Conservation (phyloP, 2,888 invertebrate genomes). For the Drosophila recens region DNA sequence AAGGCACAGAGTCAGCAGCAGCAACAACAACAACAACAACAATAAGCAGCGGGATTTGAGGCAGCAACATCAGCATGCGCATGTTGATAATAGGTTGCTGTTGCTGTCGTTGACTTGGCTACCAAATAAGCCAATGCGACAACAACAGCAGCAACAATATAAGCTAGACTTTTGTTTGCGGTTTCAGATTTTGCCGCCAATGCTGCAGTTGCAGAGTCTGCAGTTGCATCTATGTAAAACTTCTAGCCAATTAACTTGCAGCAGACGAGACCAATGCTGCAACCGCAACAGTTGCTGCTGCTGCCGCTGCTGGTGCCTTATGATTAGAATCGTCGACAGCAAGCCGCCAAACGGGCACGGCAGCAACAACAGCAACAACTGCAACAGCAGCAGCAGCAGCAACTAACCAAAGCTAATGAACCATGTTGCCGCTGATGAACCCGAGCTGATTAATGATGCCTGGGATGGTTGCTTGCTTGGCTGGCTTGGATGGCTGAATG, state of each 20-base stretch:
- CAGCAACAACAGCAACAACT: slow-evolving; percentile 41
- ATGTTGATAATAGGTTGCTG: slow-evolving; percentile 60
- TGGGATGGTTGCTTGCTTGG: slow-evolving; percentile 20
- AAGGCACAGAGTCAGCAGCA: slow-evolving; percentile 49
- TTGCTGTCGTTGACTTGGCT: slow-evolving; percentile 35
- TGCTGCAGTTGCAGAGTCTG: slow-evolving; percentile 34
- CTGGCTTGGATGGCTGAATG: slow-evolving; percentile 17
- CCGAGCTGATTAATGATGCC: slow-evolving; percentile 78
- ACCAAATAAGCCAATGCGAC: slow-evolving; percentile 68
- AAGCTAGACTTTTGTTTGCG: slow-evolving; percentile 33
- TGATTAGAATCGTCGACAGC: slow-evolving; percentile 78
- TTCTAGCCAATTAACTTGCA: slow-evolving; percentile 77
- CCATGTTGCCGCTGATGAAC: slow-evolving; percentile 81
- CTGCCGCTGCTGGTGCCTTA: slow-evolving; percentile 72
- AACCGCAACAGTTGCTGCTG: slow-evolving; percentile 36
- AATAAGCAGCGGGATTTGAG: slow-evolving; percentile 60
- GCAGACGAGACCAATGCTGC: slow-evolving; percentile 47
- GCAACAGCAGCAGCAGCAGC: slow-evolving; percentile 50
- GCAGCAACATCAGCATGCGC: slow-evolving; percentile 48
- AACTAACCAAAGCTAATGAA: slow-evolving; percentile 78
- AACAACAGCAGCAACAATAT: slow-evolving; percentile 37
- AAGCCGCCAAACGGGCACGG: slow-evolving; percentile 69
- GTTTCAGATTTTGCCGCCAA: slow-evolving; percentile 72
- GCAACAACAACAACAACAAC: slow-evolving; percentile 26
- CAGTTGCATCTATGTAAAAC: slow-evolving; percentile 72